Conservation (phyloP, 2,888 invertebrate species). For the Cephus sareptanus region DNA sequence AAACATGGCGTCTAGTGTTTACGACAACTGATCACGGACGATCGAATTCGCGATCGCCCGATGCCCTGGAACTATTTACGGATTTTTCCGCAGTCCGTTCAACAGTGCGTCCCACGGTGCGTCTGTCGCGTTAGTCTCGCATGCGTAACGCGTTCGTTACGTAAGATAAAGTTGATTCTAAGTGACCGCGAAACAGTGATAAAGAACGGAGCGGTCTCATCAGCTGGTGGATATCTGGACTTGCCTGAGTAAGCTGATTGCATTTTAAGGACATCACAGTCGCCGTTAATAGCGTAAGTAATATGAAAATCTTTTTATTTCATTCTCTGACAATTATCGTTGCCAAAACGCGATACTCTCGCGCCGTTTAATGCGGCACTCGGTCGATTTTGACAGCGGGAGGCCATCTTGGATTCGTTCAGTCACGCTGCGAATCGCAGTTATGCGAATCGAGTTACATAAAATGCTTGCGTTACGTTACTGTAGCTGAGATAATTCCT, state of each 20-base stretch:
- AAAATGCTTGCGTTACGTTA: slow-evolving; percentile 24
- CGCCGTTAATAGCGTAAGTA: slow-evolving; percentile 38
- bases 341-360: neutral
- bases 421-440: slow-evolving; percentile 34
- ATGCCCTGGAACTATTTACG: slow-evolving; percentile 15
- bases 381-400: slow-evolving; percentile 33
- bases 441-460: slow-evolving; percentile 39
- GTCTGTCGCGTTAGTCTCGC: slow-evolving; percentile 10
- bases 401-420: slow-evolving; percentile 46
- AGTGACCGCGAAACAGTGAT: neutral
- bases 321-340: neutral
- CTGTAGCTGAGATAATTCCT: neutral
- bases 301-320: slow-evolving; percentile 4
- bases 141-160: neutral
- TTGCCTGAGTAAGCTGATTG: slow-evolving; percentile 13
- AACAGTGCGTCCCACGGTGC: neutral
- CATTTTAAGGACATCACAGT: slow-evolving; percentile 19
- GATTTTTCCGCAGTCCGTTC: neutral
- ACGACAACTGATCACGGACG: slow-evolving; percentile 60
- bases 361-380: neutral
- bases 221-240: slow-evolving; percentile 37
- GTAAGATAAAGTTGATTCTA: neutral
- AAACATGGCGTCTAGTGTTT: slow-evolving; percentile 63
- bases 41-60: slow-evolving; percentile 37
- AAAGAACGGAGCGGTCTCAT: slow-evolving; percentile 16